Conservation (phyloP, 2,797 vertebrate species). For the Miichthys miiuy region DNA sequence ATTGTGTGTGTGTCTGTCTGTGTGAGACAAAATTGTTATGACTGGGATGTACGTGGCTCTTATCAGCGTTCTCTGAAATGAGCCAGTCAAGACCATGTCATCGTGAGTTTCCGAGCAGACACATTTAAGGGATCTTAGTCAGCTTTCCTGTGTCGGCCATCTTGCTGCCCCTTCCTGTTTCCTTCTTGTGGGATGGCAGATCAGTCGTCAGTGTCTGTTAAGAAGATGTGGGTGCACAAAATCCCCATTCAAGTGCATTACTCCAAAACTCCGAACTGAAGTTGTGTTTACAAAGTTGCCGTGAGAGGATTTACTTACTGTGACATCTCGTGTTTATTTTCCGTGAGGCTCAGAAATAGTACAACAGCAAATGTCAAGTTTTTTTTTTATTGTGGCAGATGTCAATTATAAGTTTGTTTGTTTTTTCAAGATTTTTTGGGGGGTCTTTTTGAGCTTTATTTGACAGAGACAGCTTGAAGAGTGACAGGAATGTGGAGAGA, state of each 20-base stretch:
- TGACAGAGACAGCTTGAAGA: too few relatives aligned
- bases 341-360: constrained; percentile 15
- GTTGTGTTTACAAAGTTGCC: not conserved
- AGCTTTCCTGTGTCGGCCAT: constrained; percentile 55
- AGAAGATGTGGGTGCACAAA: constrained; percentile 5
- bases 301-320: not conserved
- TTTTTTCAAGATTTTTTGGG: not conserved
- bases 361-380: not conserved
- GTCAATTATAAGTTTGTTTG: constrained; percentile 11
- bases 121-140: constrained; percentile 46
- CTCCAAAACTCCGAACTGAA: not conserved
- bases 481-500: too few relatives aligned
- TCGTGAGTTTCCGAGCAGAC: constrained; percentile 53
- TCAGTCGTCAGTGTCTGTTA: not conserved
- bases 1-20: not conserved
- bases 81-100: constrained; percentile 57
- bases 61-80: constrained; percentile 47
- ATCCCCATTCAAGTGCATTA: not conserved
- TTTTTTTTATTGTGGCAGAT: constrained; percentile 9
- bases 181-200: constrained; percentile 20
- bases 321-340: constrained; percentile 1
- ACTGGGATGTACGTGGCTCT: constrained; percentile 11
- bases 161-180: constrained; percentile 29
- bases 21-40: constrained; percentile 1
- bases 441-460: too few relatives aligned